Base-by-base conservation (phyloP, 2,113 vertebrate species). In the Nothocercus nigrocapillus region DNA sequence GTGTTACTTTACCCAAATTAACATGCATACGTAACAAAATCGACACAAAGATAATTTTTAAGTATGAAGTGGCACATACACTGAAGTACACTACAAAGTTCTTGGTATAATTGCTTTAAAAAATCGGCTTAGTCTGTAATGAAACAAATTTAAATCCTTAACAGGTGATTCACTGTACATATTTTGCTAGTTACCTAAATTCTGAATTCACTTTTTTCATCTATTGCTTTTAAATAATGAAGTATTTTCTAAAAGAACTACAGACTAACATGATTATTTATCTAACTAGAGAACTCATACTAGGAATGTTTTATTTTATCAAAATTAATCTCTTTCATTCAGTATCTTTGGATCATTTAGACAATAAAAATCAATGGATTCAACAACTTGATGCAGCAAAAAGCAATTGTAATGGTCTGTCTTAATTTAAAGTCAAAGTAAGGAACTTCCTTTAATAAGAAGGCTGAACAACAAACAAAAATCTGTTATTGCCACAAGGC, bases 11-110 rank as follows among this genome's bases (percentile, higher is more conserved):
- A 56, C 62, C 61, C 74, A 21, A 1, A 62, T 5, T 34, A n/a
- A 66, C 3, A 38, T 0, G 1, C 13, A 36, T 7, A 4, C 0
- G 0, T 4, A 27, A 32, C 20, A 6, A 86, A 90, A 27, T 12
- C 61, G 9, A 51, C 47, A 47, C 38, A 18, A 0, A 0, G 49
- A 25, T 72, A 73, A 56, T 24, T 61, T 58, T 44, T 40, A 18
- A 79, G 67, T 20, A 19, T 22, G 21, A 66, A 36, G 22, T 5
- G 21, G 30, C 30, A 75, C 45, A 70, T 0, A 28, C 14, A 83
- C 15, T 12, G 20, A 73, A 76, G 32, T 13, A 59, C 19, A 32
- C 2, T 2, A 9, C 9, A 19, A 28, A 70, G 51, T 24, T 74
- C 42, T 67, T 54, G 49, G 36, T 59, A 5, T 32, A 77, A 78